These are phyloP conservation scores for Eulemur rufifrons DNA, from an alignment of 2,113 vertebrate species.

Conservation along the genomic window DNA sequence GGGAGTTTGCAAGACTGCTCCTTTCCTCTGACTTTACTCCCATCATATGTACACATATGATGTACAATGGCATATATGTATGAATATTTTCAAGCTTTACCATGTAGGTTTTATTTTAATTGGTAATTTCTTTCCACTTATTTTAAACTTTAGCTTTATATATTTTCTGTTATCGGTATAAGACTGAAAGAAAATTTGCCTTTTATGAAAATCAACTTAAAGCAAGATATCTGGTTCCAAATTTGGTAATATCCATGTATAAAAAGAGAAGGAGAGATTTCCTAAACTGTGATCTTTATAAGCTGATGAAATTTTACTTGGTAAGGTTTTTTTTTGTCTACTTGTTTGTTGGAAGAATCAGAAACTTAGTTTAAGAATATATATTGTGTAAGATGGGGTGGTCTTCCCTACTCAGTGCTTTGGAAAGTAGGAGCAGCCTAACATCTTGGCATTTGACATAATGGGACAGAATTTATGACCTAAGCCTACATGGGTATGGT, in stretches of 20 bases:
- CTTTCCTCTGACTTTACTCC: background rate
- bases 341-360: conserved; percentile 22
- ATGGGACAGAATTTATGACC: background rate
- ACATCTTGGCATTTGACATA: background rate
- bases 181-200: conserved; percentile 20
- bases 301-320: conserved; percentile 17
- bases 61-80: background rate
- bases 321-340: background rate
- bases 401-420: background rate
- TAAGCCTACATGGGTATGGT: background rate
- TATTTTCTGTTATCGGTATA: conserved; percentile 35
- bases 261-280: background rate
- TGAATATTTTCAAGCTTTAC: background rate
- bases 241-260: background rate
- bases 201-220: conserved; percentile 49
- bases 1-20: background rate
- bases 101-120: background rate
- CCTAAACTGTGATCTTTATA: background rate
- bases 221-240: conserved; percentile 12
- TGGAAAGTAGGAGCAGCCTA: background rate
- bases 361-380: conserved; percentile 16
- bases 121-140: conserved; percentile 15
- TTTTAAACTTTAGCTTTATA: conserved; percentile 38
- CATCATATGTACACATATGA: background rate
- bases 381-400: background rate